Percentiles rank a stretch among this genome's conserved stretches.
These are phyloP conservation scores for Pollachius pollachius DNA, from an alignment of 2,113 vertebrate species.

Conservation along the genomic window DNA sequence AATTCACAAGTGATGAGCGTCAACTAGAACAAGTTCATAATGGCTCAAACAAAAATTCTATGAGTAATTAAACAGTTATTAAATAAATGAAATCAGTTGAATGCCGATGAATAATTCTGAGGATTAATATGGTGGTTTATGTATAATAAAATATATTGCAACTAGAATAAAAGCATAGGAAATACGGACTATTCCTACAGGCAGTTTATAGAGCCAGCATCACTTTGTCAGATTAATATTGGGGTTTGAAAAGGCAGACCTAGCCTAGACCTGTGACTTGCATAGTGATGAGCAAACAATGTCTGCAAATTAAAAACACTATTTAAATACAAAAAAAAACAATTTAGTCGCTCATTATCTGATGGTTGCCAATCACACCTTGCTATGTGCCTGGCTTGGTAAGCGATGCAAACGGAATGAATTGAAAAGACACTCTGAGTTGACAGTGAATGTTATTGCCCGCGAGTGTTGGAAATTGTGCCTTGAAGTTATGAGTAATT, in stretches of 20 bases:
- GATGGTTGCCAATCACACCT: conserved; percentile 14
- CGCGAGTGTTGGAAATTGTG: conserved; percentile 43
- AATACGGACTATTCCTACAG: too few species aligned
- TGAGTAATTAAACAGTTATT: not conserved
- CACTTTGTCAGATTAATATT: too few species aligned
- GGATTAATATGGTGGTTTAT: too few species aligned
- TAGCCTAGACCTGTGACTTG: too few species aligned
- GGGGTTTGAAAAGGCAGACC: too few species aligned
- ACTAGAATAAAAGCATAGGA: too few species aligned
- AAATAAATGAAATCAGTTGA: too few species aligned
- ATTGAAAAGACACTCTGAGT: not conserved
- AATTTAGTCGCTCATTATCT: conserved; percentile 2
- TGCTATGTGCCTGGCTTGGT: conserved; percentile 19
- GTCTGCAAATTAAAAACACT: not conserved
- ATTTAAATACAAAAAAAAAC: not conserved
- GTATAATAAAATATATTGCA: too few species aligned
- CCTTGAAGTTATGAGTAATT: conserved; percentile 57
- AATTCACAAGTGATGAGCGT: too few species aligned
- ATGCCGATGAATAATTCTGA: too few species aligned
- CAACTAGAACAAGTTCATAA: not conserved
- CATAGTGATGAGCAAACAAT: too few species aligned
- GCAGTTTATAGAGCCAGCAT: too few species aligned
- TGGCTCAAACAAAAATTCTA: not conserved
- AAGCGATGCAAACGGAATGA: conserved; percentile 1
- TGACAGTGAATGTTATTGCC: conserved; percentile 48